Conservation (phyloP, 2,797 vertebrate species). For the Garrulus glandarius region DNA sequence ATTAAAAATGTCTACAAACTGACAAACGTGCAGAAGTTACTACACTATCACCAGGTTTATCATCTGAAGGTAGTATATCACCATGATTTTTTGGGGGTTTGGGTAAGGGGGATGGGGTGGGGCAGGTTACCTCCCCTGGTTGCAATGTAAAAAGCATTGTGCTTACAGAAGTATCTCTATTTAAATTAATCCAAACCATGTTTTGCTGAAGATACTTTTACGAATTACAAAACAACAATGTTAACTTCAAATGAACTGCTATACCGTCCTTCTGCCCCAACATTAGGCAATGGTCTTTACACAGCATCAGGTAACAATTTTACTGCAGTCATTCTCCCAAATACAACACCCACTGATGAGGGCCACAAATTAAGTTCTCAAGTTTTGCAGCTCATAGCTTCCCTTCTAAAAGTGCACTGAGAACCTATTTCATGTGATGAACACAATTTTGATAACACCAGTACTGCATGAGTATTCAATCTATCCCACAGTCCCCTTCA, state of each 20-base stretch:
- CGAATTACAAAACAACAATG: background rate
- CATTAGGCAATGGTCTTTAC: background rate
- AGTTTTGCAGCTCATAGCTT: background rate
- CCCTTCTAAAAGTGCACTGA: background rate
- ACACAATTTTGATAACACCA: background rate
- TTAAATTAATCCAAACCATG: background rate
- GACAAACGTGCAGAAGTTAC: background rate
- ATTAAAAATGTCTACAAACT: background rate
- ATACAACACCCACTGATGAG: fast-evolving
- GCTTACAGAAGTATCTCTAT: background rate
- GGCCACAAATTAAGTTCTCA: background rate
- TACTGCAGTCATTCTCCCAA: background rate
- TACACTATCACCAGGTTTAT: background rate
- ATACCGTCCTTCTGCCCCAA: background rate
- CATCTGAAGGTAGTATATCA: background rate
- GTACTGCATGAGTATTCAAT: background rate
- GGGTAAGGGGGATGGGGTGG: background rate
- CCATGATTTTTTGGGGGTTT: background rate
- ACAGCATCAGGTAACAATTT: background rate
- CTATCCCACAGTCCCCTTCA: background rate
- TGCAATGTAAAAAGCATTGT: background rate
- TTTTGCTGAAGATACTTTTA: background rate
- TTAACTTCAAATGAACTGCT: background rate
- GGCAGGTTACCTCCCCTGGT: background rate
- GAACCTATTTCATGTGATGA: background rate